phyloP scores from a whole-genome alignment of 23 tunicate species.

The Trididemnum clinides region DNA sequence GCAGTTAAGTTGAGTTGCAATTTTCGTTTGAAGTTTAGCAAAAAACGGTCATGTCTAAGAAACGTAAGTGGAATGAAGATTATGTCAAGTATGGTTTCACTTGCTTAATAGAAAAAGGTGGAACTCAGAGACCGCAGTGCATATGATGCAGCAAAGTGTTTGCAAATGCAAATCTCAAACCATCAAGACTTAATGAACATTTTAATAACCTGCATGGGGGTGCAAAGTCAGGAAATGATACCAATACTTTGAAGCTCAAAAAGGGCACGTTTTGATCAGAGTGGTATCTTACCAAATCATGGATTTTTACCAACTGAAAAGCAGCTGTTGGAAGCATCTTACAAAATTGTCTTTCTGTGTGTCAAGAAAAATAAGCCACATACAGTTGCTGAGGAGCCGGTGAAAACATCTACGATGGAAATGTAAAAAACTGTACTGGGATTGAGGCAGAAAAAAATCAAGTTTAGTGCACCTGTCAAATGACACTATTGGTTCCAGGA shows the following conservation, averaged over 20 bases:
- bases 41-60: too few species aligned
- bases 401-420: slow-evolving; percentile 3
- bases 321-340: neutral
- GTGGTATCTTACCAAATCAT: slow-evolving; percentile 23
- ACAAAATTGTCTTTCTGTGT: neutral
- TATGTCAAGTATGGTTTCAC: too few species aligned
- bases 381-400: slow-evolving; percentile 4
- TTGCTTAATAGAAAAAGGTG: too few species aligned
- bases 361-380: too few species aligned
- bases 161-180: neutral
- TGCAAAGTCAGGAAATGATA: slow-evolving; percentile 29
- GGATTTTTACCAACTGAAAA: neutral
- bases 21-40: too few species aligned
- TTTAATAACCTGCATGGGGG: slow-evolving; percentile 2
- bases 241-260: slow-evolving; percentile 20
- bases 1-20: too few species aligned
- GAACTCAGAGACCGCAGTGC: too few species aligned
- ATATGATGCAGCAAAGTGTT: neutral
- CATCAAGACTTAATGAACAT: too few species aligned
- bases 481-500: slow-evolving; percentile 18
- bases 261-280: slow-evolving; percentile 26
- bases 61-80: too few species aligned
- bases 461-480: slow-evolving; percentile 16
- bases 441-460: neutral
- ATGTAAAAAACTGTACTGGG: neutral